Evolutionary conservation across 2,888 invertebrate genomes (phyloP).

Genomic region (Unio pictorum): DNA sequence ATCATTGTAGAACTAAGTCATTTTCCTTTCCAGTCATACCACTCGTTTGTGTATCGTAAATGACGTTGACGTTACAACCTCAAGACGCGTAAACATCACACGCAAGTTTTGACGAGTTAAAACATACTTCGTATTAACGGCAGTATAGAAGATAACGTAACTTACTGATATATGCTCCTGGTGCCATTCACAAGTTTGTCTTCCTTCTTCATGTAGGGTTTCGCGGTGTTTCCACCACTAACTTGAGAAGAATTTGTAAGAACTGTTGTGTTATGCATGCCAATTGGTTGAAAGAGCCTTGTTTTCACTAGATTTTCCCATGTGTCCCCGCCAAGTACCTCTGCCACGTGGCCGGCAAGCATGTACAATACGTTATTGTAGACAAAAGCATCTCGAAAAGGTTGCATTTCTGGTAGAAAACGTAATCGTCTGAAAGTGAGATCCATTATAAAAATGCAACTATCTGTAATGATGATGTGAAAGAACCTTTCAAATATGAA

Average conservation of each 20-base stretch:
- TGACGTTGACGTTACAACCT: no score
- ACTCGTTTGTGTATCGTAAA: no score
- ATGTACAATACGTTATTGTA: constrained; percentile 38
- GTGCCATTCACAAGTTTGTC: constrained; percentile 15
- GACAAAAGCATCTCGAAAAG: constrained; percentile 28
- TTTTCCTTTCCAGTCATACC: no score
- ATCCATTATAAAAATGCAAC: no score
- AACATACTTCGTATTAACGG: no score
- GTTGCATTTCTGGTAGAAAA: constrained; percentile 20
- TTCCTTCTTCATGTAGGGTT: constrained; percentile 21
- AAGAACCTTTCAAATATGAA: no score
- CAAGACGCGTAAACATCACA: no score
- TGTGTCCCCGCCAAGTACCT: constrained; percentile 21
- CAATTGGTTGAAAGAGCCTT: constrained; percentile 24
- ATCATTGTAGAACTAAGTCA: no score
- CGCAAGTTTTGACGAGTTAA: no score
- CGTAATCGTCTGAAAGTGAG: constrained; percentile 26
- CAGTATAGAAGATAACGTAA: not conserved
- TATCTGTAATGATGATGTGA: no score
- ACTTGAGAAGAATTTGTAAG: constrained; percentile 14
- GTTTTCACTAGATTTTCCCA: constrained; percentile 27
- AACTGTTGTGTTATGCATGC: constrained; percentile 26
- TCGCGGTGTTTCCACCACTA: constrained; percentile 6
- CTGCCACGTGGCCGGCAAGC: constrained; percentile 31
- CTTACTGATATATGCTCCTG: constrained; percentile 14